Evolutionary conservation across 2,888 invertebrate genomes (phyloP).

Genomic region (Lasioglossum vierecki): DNA sequence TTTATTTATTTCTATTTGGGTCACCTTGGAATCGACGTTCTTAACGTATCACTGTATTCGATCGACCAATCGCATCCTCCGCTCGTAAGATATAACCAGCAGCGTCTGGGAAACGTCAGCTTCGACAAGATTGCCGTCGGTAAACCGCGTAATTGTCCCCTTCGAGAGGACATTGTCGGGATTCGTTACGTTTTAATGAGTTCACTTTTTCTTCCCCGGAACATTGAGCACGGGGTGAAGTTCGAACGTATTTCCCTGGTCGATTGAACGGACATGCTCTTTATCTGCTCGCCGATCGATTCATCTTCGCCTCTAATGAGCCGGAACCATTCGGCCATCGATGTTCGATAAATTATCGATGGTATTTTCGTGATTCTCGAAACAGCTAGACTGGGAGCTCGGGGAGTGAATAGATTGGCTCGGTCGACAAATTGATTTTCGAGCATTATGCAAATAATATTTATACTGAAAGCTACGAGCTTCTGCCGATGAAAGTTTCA

Average conservation of each 20-base stretch:
- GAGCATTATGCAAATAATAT: not conserved
- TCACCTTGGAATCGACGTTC: too few relatives aligned
- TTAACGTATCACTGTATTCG: not conserved
- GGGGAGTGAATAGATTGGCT: not conserved
- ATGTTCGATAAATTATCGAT: conserved; percentile 19
- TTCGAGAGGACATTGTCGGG: not conserved
- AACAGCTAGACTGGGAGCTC: not conserved
- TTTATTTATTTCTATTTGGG: not conserved
- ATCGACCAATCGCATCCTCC: not conserved
- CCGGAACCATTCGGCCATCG: conserved; percentile 9
- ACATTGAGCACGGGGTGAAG: conserved; percentile 22
- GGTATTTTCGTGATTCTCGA: not conserved
- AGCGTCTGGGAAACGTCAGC: not conserved
- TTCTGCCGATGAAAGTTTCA: not conserved
- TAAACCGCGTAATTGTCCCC: conserved; percentile 25
- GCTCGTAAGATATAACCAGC: not conserved
- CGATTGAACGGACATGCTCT: conserved; percentile 20
- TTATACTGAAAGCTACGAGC: not conserved
- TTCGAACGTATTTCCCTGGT: conserved; percentile 28
- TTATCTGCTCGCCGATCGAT: conserved; percentile 19
- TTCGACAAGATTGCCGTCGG: conserved; percentile 32
- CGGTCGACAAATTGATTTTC: not conserved
- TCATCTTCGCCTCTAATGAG: conserved; percentile 19
- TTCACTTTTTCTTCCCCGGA: conserved; percentile 25
- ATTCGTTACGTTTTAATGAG: conserved; percentile 31